Evolutionary conservation across 2,797 vertebrate genomes (phyloP), one percentile per base, ranked within the genome.

Genomic region (Decapterus maruadsi): DNA sequence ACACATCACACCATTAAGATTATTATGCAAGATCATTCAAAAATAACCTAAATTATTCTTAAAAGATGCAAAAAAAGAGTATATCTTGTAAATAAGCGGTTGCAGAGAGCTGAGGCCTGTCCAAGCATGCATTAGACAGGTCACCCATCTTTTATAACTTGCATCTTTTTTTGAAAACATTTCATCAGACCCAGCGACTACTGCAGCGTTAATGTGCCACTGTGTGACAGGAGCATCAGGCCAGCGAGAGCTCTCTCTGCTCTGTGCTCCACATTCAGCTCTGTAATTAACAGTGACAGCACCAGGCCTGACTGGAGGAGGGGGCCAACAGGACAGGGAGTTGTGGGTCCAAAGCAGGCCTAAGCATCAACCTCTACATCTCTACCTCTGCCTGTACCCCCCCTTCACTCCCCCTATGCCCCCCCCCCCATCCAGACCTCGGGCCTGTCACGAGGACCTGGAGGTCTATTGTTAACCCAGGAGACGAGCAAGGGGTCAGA

Each of bases 251-350:
- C 83, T 65, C 51, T 63, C 65, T 70, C 58, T 85, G 78, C 73
- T 78, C 76, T 54, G 38, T 67, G 68, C 75, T 92, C 88, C 80
- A 87, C 89, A 92, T 94, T 94, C 92, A 92, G 73, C 75, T 68
- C 78, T 69, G 66, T 94, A 94, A 95, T 94, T 94, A 87, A 90
- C 86, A 83, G 78, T 91, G 91, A 94, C 84, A 88, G 87, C 85
- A 80, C 68, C 68, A 26, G 84, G 74, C 81, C 82, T 68, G 77
- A 46, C 71, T 88, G 84, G 80, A 86, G 72, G 65, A 85, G 66
- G 81, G 77, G 86, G 80, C 81, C 80, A 62, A 79, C 80, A 84
- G 87, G 67, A 87, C 82, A 68, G 72, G 64, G 66, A 76, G 80
- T 75, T 60, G 53, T 29, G 38, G 70, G 61, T 80, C 78, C 80